A percentile compares a stretch with the other conserved stretches of the same genome.
phyloP scores from a whole-genome alignment of 2,888 invertebrate species.

The Mystacides longicornis region DNA sequence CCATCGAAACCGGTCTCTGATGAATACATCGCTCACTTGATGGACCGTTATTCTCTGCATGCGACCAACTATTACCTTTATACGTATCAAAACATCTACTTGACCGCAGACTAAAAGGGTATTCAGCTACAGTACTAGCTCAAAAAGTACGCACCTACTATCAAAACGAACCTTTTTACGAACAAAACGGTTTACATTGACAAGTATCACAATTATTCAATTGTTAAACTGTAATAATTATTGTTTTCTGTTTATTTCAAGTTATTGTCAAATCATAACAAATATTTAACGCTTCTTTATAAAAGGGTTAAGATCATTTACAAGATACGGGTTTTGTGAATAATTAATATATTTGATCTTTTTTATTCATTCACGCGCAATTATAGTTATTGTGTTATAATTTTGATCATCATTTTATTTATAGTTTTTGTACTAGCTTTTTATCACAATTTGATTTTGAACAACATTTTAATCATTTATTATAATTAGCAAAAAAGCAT shows the following conservation, averaged over 20 bases:
- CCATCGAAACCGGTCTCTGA: conserved; percentile 8
- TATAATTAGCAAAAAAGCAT: no score
- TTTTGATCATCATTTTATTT: conserved; percentile 1
- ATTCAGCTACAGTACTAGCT: no score
- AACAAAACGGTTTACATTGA: neutral
- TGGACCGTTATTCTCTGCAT: conserved; percentile 4
- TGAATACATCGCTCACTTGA: conserved; percentile 9
- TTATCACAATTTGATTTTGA: no score
- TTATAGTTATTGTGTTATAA: neutral
- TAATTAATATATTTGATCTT: neutral
- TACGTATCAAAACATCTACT: neutral
- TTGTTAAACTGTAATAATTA: neutral
- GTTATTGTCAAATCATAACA: neutral
- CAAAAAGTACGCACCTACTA: no score
- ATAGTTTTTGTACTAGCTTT: no score
- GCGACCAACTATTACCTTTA: neutral
- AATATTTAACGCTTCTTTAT: neutral
- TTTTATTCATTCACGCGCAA: neutral
- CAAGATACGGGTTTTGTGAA: neutral
- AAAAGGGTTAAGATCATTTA: neutral
- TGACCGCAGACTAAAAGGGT: neutral
- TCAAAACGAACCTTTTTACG: neutral
- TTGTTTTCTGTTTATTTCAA: neutral
- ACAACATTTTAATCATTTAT: no score
- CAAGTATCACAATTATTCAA: neutral